These are phyloP conservation scores for Falco cherrug DNA, from an alignment of 2,797 vertebrate genomes.

Conservation along the genomic window DNA sequence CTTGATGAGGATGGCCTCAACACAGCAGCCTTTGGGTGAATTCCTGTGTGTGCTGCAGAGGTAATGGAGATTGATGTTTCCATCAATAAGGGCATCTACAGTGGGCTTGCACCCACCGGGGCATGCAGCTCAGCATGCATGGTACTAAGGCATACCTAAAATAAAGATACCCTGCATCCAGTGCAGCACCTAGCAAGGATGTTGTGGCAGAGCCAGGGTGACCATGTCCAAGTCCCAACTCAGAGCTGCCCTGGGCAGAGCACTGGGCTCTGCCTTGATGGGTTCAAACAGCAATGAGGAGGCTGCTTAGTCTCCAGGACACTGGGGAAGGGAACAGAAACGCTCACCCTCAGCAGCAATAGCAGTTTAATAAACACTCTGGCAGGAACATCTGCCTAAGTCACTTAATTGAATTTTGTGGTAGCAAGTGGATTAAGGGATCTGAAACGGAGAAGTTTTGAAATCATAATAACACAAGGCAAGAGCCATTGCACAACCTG, in stretches of 20 bases:
- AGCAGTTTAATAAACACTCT: neutral
- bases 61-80: fast-evolving
- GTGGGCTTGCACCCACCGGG: fast-evolving
- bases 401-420: neutral
- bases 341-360: neutral
- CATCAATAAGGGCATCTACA: neutral
- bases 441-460: neutral
- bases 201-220: neutral
- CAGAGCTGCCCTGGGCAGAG: neutral
- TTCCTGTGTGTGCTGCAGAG: neutral
- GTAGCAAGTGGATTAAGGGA: constrained; percentile 18
- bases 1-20: neutral
- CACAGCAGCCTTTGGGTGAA: neutral
- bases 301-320: neutral
- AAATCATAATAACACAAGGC: neutral
- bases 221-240: too few relatives aligned
- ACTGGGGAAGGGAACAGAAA: neutral
- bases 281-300: neutral
- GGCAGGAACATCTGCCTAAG: neutral
- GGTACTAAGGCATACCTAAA: neutral
- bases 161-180: neutral
- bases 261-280: neutral
- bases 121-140: neutral
- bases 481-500: neutral
- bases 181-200: neutral